Evolutionary conservation across 2,797 vertebrate species (phyloP), one percentile per base, ranked within the genome.

Genomic region (Neosalanx taihuensis): DNA sequence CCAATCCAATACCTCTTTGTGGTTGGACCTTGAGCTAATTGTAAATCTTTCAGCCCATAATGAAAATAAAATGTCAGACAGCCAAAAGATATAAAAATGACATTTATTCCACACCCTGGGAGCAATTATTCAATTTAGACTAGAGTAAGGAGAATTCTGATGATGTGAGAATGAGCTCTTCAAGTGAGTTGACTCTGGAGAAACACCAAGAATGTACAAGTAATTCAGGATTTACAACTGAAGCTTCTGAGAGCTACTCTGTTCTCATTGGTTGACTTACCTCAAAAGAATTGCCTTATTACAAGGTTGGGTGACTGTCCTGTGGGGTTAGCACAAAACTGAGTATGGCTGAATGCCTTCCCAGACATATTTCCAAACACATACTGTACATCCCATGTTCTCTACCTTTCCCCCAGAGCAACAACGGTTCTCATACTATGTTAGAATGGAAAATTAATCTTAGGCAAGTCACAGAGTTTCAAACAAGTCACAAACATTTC

Each of bases 11-110:
- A 84, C 33, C 60, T 77, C 79, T 84, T 76, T 81, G 75, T 79
- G 78, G 74, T 81, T 74, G 75, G 85, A 84, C 79, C 83, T 85
- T 71, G 61, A 84, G 79, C 74, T 89, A 86, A 91, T 87, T 84
- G 81, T 89, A 90, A 88, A 90, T 90, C 86, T 73, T 83, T 90
- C 73, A 76, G 79, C 67, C 64, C 72, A 74, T 89, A 91, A 91
- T 86, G 79, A 90, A 83, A 84, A 82, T 81, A 74, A 92, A 91
- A 91, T 91, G 90, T 90, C 90, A 92, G 53, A 62, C 59, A 78
- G 81, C 77, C 81, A 84, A 84, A 85, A 87, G 78, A 86, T 80
- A 86, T 83, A 82, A 82, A 87, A 83, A 66, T 88, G 89, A 76
- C 84, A 88, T 90, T 90, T 89, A 76, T 80, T 89, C 81, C 81